phyloP scores from a whole-genome alignment of 2,113 vertebrate species.

The Brachionichthys hirsutus region DNA sequence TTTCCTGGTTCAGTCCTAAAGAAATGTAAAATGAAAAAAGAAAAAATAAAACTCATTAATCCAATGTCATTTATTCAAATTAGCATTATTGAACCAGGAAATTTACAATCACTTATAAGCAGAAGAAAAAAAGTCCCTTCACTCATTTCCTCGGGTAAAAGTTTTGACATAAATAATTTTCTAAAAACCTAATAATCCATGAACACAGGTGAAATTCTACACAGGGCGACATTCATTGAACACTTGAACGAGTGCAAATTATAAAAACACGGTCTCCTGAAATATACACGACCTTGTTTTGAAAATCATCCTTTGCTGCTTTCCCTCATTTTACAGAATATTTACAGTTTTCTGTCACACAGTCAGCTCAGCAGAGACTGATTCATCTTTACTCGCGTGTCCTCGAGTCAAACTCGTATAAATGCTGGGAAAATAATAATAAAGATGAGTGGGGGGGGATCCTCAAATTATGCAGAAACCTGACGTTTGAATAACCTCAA shows the following conservation, averaged over 20 bases:
- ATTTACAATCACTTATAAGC: slow-evolving; percentile 88
- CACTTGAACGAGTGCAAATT: slow-evolving; percentile 98
- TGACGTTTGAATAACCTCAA: slow-evolving; percentile 1
- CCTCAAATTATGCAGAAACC: no score
- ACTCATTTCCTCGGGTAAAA: slow-evolving; percentile 86
- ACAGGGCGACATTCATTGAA: slow-evolving; percentile 92
- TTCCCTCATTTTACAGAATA: slow-evolving; percentile 80
- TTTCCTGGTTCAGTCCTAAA: slow-evolving; percentile 57
- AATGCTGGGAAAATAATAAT: slow-evolving; percentile 3
- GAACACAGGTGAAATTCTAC: slow-evolving; percentile 92
- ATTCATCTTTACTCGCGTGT: slow-evolving; percentile 50
- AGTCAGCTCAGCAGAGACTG: slow-evolving; percentile 86
- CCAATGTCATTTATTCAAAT: slow-evolving; percentile 75
- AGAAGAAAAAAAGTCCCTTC: slow-evolving; percentile 80
- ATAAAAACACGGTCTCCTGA: slow-evolving; percentile 87
- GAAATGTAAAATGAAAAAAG: slow-evolving; percentile 62
- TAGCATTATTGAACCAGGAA: slow-evolving; percentile 82
- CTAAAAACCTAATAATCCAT: slow-evolving; percentile 93
- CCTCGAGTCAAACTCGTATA: slow-evolving; percentile 51
- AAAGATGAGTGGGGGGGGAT: no score
- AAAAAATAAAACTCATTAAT: slow-evolving; percentile 67
- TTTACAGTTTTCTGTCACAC: slow-evolving; percentile 92
- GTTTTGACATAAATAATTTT: slow-evolving; percentile 97
- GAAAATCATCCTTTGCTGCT: slow-evolving; percentile 64
- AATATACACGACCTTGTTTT: slow-evolving; percentile 96